Conservation (phyloP, 2,797 vertebrate genomes). For the Sparidentex hasta region DNA sequence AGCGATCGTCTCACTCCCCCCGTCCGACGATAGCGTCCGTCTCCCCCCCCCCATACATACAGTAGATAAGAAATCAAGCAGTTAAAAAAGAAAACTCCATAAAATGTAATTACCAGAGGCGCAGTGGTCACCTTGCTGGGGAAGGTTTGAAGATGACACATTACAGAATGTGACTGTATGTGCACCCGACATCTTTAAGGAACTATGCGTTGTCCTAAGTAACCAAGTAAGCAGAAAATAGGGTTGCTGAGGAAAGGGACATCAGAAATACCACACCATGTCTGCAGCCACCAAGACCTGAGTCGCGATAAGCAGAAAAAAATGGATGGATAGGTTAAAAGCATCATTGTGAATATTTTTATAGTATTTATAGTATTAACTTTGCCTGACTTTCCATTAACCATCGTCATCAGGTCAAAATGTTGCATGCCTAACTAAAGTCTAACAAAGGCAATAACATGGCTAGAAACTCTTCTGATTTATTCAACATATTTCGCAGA, state of each 20-base stretch:
- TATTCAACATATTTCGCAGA: not conserved
- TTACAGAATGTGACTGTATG: not conserved
- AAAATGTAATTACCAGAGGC: not conserved
- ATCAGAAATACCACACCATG: too few relatives aligned
- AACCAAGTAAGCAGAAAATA: not conserved
- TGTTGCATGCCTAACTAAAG: not conserved
- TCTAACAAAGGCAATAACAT: not conserved
- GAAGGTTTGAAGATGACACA: not conserved
- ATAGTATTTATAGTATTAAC: too few relatives aligned
- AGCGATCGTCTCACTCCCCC: too few relatives aligned
- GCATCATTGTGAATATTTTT: not conserved
- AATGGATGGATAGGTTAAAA: too few relatives aligned
- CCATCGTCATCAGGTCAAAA: not conserved
- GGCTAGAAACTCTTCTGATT: not conserved
- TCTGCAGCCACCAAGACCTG: too few relatives aligned
- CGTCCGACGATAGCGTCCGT: too few relatives aligned
- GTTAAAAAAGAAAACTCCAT: not conserved
- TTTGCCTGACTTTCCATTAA: not conserved
- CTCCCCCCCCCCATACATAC: too few relatives aligned
- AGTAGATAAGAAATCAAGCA: not conserved
- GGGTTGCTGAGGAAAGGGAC: too few relatives aligned
- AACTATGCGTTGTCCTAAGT: not conserved
- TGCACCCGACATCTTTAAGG: not conserved
- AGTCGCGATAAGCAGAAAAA: too few relatives aligned
- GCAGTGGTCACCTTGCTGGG: not conserved